Conservation (phyloP, 1,140 invertebrate genomes). For the Cyphomyrmex costatus region DNA sequence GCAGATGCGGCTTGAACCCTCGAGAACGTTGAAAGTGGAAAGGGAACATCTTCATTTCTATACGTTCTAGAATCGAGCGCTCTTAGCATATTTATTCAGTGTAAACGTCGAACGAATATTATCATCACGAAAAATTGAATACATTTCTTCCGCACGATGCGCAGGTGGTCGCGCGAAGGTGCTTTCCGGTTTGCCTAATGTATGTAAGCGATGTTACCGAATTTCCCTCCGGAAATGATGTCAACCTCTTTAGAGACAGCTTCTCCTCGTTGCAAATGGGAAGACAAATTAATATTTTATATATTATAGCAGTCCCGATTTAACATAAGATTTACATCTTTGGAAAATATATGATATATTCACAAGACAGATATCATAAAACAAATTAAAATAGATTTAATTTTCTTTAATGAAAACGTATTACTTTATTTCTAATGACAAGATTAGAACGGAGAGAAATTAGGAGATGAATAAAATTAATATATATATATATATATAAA, state of each 20-base stretch:
- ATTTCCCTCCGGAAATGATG: constrained; percentile 35
- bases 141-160: constrained; percentile 4
- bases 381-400: neutral
- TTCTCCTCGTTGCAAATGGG: neutral
- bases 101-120: constrained; percentile 42
- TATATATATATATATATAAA: too few species aligned
- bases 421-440: neutral
- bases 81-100: constrained; percentile 54
- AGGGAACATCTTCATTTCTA: constrained; percentile 72
- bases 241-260: neutral
- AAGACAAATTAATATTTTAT: neutral
- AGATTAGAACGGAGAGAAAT: neutral
- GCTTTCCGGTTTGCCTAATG: constrained; percentile 28
- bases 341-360: constrained; percentile 2
- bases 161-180: constrained; percentile 62
- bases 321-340: constrained; percentile 4
- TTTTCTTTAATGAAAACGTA: neutral
- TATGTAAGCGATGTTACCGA: neutral
- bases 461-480: neutral
- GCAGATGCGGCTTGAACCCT: constrained; percentile 70
- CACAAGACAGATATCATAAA: neutral
- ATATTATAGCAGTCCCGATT: neutral
- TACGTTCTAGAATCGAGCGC: constrained; percentile 29
- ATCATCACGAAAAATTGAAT: constrained; percentile 46
- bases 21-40: constrained; percentile 49